Evolutionary conservation across 1,140 invertebrate species (phyloP).

Genomic region (Meloidogyne chitwoodi): DNA sequence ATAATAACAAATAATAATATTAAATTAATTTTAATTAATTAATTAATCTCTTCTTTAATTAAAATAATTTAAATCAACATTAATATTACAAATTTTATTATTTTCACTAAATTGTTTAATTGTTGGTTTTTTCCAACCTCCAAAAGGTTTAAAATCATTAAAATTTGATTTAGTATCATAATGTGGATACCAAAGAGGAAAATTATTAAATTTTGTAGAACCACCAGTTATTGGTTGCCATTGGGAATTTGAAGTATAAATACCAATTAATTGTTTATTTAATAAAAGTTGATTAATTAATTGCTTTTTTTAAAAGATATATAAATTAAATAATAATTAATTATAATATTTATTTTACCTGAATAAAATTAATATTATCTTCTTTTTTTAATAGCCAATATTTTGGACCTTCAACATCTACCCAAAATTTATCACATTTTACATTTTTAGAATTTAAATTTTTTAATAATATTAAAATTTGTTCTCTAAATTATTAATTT

Average conservation of each 20-base stretch:
- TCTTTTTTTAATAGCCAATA: background rate
- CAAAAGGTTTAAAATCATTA: constrained; percentile 12
- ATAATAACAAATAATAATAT: background rate
- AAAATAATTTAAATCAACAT: background rate
- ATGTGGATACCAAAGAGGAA: constrained; percentile 1
- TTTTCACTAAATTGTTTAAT: constrained; percentile 16
- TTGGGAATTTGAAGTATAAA: background rate
- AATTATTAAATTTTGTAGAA: background rate
- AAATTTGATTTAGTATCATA: constrained; percentile 2
- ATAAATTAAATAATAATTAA: too few relatives aligned
- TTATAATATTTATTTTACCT: background rate
- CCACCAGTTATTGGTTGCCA: constrained; percentile 1
- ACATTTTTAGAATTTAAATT: background rate
- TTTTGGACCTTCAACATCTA: background rate
- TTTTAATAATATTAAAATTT: background rate
- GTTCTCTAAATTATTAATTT: background rate
- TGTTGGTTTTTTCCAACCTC: constrained; percentile 18
- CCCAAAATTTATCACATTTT: constrained; percentile 1
- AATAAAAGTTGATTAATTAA: background rate
- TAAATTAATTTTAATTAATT: background rate
- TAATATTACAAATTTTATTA: background rate
- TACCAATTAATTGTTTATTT: background rate
- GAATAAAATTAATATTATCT: background rate
- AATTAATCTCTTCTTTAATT: background rate
- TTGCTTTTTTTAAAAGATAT: background rate